phyloP scores from a whole-genome alignment of 2,113 vertebrate genomes.

The Otolemur garnettii region DNA sequence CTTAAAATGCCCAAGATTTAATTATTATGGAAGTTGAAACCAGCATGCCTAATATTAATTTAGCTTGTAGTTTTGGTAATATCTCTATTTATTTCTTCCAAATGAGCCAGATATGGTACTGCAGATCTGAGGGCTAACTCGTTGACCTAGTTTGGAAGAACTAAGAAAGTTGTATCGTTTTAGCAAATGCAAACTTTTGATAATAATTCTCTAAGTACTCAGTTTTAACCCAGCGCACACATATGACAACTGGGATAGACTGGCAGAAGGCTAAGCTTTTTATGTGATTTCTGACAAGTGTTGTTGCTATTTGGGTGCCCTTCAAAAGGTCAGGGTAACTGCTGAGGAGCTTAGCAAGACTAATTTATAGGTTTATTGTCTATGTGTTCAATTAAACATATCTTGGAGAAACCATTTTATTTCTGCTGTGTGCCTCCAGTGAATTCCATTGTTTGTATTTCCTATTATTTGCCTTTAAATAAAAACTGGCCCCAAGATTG shows the following conservation, averaged over 20 bases:
- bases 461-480: slow-evolving; percentile 19
- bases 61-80: slow-evolving; percentile 54
- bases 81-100: slow-evolving; percentile 59
- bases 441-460: background rate
- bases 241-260: background rate
- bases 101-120: slow-evolving; percentile 11
- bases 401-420: background rate
- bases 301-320: background rate
- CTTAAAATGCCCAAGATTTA: slow-evolving; percentile 45
- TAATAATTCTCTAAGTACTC: background rate
- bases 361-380: background rate
- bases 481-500: background rate
- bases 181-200: slow-evolving; percentile 23
- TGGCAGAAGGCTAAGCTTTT: background rate
- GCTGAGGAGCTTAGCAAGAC: background rate
- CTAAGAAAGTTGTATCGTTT: background rate
- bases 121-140: background rate
- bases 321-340: background rate
- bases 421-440: background rate
- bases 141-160: slow-evolving; percentile 47
- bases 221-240: background rate
- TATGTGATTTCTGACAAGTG: background rate
- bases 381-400: background rate
- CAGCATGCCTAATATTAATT: slow-evolving; percentile 6
- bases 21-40: slow-evolving; percentile 38